Percentiles rank a stretch among this genome's conserved stretches.
phyloP scores from a whole-genome alignment of 2,888 invertebrate genomes.

The Cyclophora punctaria region DNA sequence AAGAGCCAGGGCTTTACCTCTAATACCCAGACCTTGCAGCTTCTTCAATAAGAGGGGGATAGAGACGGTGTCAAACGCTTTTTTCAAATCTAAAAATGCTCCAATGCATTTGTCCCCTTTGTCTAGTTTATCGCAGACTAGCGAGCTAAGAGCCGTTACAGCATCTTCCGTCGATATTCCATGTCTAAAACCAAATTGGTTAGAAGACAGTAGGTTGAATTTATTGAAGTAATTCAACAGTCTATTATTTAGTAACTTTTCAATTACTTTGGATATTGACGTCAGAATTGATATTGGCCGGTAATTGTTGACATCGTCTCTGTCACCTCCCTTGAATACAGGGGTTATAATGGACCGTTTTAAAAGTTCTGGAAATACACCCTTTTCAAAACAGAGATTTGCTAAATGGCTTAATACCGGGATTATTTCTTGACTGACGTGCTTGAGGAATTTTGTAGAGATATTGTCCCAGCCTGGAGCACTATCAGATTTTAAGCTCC shows the following conservation, averaged over 20 bases:
- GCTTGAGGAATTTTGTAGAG: slow-evolving; percentile 4
- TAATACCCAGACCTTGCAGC: background rate
- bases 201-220: background rate
- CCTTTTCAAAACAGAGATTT: slow-evolving; percentile 2
- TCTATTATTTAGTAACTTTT: slow-evolving; percentile 5
- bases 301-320: slow-evolving; percentile 8
- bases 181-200: background rate
- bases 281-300: slow-evolving; percentile 10
- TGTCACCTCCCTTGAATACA: slow-evolving; percentile 6
- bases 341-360: slow-evolving; percentile 7
- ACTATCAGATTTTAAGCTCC: background rate
- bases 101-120: background rate
- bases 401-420: slow-evolving; percentile 2
- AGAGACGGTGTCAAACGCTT: background rate
- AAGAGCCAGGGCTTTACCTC: background rate
- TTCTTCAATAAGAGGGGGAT: background rate
- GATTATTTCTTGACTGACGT: background rate
- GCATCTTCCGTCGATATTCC: background rate
- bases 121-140: background rate
- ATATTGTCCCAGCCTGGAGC: slow-evolving; percentile 6
- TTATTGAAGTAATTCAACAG: background rate
- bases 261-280: slow-evolving; percentile 6
- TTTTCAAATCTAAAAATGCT: background rate
- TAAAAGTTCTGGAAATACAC: slow-evolving; percentile 4
- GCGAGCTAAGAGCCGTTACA: background rate